A percentile compares a stretch with the other conserved stretches of the same genome.
These are phyloP conservation scores for Monarcha castaneiventris DNA, from an alignment of 2,113 vertebrate genomes.

Conservation along the genomic window DNA sequence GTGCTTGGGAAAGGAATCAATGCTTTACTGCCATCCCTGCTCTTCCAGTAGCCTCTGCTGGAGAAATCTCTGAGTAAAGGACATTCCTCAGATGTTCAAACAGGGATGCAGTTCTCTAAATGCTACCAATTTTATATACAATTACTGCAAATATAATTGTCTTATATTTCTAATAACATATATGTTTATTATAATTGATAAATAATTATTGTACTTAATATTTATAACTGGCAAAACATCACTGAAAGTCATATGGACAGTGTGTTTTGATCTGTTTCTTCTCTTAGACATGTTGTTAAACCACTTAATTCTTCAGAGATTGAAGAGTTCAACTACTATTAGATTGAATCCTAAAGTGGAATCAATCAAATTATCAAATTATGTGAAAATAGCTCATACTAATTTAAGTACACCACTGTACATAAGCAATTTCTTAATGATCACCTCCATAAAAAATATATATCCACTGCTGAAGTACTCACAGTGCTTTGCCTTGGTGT, in stretches of 20 bases:
- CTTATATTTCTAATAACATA: not conserved
- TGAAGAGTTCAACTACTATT: not conserved
- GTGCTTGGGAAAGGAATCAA: not conserved
- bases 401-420: not conserved
- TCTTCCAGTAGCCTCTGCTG: not conserved
- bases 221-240: not conserved
- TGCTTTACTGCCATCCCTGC: accelerated
- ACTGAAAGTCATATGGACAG: not conserved
- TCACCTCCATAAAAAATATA: not conserved
- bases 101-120: not conserved
- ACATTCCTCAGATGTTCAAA: not conserved
- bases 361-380: not conserved
- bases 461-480: not conserved
- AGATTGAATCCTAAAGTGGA: not conserved
- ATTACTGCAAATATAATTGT: not conserved
- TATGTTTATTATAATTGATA: not conserved
- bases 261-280: not conserved
- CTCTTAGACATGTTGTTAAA: not conserved
- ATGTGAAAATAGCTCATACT: not conserved
- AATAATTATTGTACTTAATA: not conserved
- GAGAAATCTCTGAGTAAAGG: not conserved
- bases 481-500: not conserved
- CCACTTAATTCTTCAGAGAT: not conserved
- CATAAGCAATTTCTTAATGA: not conserved
- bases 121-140: not conserved